Evolutionary conservation across 2,797 vertebrate species (phyloP).

Genomic region (Eulemur rubriventer): DNA sequence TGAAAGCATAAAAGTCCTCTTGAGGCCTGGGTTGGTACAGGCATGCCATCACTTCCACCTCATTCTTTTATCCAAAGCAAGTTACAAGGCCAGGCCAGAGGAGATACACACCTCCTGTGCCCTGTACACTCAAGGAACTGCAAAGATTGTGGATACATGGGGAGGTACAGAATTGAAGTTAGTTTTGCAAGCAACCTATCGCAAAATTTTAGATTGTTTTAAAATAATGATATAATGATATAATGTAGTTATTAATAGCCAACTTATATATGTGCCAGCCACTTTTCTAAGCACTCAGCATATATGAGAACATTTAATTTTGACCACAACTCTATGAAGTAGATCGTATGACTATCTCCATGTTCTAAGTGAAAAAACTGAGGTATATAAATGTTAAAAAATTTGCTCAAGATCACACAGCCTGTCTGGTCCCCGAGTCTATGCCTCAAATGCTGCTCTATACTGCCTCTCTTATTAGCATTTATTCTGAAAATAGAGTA

Average conservation of each 20-base stretch:
- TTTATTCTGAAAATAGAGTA: background rate
- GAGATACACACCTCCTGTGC: background rate
- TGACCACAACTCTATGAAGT: background rate
- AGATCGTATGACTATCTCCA: background rate
- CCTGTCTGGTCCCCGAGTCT: background rate
- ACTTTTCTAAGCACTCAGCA: background rate
- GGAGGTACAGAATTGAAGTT: background rate
- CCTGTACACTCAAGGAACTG: background rate
- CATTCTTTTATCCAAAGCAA: constrained; percentile 33
- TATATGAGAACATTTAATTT: background rate
- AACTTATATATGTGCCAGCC: background rate
- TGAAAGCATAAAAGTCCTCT: background rate
- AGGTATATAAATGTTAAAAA: background rate
- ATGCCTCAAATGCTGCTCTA: background rate
- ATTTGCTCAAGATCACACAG: background rate
- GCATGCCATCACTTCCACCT: background rate
- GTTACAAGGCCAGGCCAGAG: background rate
- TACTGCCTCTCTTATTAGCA: background rate
- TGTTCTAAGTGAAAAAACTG: background rate
- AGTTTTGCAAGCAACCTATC: background rate
- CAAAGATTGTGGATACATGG: background rate
- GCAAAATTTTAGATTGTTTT: background rate
- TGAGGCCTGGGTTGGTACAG: background rate
- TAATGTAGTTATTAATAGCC: background rate
- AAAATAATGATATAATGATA: background rate